A percentile compares a stretch with the other conserved stretches of the same genome.
Conservation (phyloP, 2,797 vertebrate species). For the Myotis pilosus region DNA sequence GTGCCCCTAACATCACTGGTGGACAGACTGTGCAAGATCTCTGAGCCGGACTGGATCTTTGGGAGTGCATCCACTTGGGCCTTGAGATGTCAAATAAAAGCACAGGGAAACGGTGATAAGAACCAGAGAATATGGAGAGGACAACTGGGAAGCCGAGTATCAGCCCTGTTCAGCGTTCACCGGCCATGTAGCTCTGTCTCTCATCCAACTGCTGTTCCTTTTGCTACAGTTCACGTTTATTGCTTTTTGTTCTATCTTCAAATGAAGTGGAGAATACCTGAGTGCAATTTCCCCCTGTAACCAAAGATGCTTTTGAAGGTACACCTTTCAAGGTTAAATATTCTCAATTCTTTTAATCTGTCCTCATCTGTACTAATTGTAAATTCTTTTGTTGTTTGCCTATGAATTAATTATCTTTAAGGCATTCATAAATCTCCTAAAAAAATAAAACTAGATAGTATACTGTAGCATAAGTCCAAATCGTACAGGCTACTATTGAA, state of each 20-base stretch:
- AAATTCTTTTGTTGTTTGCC: neutral
- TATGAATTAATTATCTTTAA: neutral
- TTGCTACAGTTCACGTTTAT: neutral
- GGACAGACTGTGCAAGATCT: neutral
- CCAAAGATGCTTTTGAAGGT: neutral
- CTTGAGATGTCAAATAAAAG: neutral
- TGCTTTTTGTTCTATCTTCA: constrained; percentile 31
- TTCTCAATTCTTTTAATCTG: constrained; percentile 20
- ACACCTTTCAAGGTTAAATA: constrained; percentile 35
- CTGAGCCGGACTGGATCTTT: neutral
- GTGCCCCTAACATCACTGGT: neutral
- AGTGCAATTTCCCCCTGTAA: constrained; percentile 42
- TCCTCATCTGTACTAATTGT: constrained; percentile 1
- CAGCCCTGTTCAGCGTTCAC: neutral
- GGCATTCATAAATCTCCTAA: neutral
- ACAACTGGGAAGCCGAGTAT: neutral
- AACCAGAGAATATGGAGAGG: constrained; percentile 2
- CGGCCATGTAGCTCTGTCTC: neutral
- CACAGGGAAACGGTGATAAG: constrained; percentile 6
- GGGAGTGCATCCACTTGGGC: neutral
- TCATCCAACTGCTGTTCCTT: neutral
- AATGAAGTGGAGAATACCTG: constrained; percentile 50
- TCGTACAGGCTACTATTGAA: neutral
- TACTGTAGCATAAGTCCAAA: neutral
- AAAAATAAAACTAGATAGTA: constrained; percentile 11